phyloP scores from a whole-genome alignment of 2,113 vertebrate genomes.

The Thamnophis sirtalis region DNA sequence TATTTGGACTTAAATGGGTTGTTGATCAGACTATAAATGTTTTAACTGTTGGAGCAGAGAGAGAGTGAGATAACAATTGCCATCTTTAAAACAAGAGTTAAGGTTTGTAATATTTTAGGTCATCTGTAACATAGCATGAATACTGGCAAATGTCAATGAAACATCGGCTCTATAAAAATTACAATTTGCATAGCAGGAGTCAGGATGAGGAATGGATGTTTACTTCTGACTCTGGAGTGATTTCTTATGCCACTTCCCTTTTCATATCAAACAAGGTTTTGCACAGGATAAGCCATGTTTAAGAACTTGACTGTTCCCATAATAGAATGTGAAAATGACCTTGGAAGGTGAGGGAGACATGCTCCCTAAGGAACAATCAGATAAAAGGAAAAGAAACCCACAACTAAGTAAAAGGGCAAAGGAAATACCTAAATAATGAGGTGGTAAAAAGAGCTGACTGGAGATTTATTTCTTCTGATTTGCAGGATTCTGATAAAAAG shows the following conservation, averaged over 20 bases:
- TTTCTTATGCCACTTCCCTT: background rate
- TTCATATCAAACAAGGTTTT: background rate
- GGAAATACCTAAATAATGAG: background rate
- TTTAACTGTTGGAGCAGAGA: background rate
- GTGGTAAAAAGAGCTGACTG: background rate
- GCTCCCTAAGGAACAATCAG: background rate
- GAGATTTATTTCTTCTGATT: background rate
- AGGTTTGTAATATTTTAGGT: background rate
- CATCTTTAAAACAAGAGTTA: background rate
- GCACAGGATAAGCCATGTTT: background rate
- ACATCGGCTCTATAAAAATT: background rate
- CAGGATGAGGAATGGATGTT: background rate
- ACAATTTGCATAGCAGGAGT: background rate
- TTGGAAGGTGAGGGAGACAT: background rate
- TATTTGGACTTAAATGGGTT: slow-evolving; percentile 5
- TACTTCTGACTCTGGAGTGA: background rate
- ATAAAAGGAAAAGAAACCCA: background rate
- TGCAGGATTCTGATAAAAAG: background rate
- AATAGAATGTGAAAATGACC: background rate
- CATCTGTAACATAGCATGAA: background rate
- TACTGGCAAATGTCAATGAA: background rate
- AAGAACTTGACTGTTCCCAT: background rate
- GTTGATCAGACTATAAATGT: slow-evolving; percentile 4
- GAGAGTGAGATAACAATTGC: background rate
- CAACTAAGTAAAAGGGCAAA: background rate